Evolutionary conservation across 2,113 vertebrate genomes (phyloP).

Genomic region (Passer domesticus): DNA sequence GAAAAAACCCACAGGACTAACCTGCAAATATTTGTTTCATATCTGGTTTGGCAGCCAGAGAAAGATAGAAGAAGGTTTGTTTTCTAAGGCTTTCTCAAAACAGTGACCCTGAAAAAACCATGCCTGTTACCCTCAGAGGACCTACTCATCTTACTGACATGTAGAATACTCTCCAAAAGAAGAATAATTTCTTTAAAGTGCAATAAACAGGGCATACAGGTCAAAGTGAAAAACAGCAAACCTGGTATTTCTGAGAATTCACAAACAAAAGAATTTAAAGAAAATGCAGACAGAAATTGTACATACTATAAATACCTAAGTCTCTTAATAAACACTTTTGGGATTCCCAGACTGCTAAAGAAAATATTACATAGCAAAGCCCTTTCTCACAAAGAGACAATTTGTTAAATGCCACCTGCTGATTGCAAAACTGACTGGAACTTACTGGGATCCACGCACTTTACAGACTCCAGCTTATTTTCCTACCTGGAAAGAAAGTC

Average conservation of each 20-base stretch:
- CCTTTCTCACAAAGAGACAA: neutral
- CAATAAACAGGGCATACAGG: neutral
- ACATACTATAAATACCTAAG: neutral
- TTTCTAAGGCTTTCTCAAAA: slow-evolving; percentile 11
- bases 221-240: neutral
- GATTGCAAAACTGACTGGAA: neutral
- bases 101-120: neutral
- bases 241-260: neutral
- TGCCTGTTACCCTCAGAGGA: neutral
- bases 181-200: neutral
- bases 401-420: slow-evolving; percentile 7
- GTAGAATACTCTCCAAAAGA: neutral
- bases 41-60: neutral
- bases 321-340: neutral
- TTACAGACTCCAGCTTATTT: neutral
- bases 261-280: neutral
- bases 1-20: neutral
- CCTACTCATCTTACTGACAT: neutral
- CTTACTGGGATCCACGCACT: rapidly evolving
- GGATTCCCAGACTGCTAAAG: neutral
- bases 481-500: slow-evolving; percentile 10
- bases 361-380: neutral
- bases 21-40: neutral
- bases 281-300: neutral
- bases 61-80: neutral